Base-by-base conservation (phyloP, 2,113 vertebrate species). In the Sitta europaea region DNA sequence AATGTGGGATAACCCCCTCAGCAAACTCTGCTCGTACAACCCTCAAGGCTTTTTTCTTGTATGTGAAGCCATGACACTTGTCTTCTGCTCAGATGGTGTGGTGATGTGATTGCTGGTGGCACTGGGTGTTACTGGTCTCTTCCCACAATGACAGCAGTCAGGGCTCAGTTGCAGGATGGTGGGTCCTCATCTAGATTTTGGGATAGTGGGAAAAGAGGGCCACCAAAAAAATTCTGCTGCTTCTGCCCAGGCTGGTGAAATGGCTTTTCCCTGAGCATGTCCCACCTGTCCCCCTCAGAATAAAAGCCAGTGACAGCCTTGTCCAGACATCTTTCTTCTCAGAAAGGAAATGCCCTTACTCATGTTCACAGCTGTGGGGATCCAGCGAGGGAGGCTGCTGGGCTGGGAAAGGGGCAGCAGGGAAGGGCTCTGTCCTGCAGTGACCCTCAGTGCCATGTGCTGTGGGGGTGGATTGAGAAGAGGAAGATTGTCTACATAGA, bases 291-390 rank as follows among this genome's bases (percentile, higher is more conserved):
- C 31, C 13, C 4, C 15, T 6, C 14, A 25, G 42, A 74, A 85
- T 10, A 19, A 40, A 84, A 88, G 25, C 17, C 48, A 63, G 28
- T 10, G 24, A 45, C 27, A 33, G 43, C 28, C 31, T 71, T 45
- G 33, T 38, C 42, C 0, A 0, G 45, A n/a, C 1, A 4, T 31
- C 42, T 61, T 90, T 77, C 65, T 73, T 40, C 59, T 90, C 3
- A 1, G 47, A 27, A 75, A 77, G n/a, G 36, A 61, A 70, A 22
- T 14, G 14, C 58, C 38, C 27, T 13, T 66, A 17, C 12, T 14
- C 0, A 0, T 14, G 47, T 42, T 81, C 42, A 22, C 38, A 58
- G 74, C 24, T 42, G 5, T 1, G 3, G 40, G 23, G 29, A 23
- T 5, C 48, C 38, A 38, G 57, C 72, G 63, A 13, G 27, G 35